Evolutionary conservation across 2,113 vertebrate genomes (phyloP).

Genomic region (Pachypanchax playfairii): DNA sequence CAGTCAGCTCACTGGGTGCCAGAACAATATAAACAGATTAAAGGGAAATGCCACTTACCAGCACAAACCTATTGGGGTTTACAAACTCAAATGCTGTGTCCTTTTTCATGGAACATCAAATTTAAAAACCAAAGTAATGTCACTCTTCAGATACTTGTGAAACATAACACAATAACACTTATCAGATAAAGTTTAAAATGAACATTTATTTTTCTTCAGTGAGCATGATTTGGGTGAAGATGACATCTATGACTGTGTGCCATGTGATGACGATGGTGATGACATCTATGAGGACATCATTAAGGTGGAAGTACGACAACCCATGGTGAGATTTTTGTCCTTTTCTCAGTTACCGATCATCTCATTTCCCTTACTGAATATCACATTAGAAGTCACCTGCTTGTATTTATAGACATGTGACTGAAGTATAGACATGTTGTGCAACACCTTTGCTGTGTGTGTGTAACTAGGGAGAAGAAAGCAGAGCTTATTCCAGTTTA

Average conservation of each 20-base stretch:
- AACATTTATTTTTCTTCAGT: constrained; percentile 65
- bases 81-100: constrained; percentile 12
- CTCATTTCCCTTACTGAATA: not conserved
- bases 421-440: not conserved
- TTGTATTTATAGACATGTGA: not conserved
- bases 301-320: constrained; percentile 97
- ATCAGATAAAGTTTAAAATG: constrained; percentile 4
- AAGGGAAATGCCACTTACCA: constrained; percentile 51
- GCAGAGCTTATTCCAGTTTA: not conserved
- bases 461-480: not conserved
- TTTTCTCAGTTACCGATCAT: not conserved
- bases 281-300: constrained; percentile 99
- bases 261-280: constrained; percentile 94
- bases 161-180: constrained; percentile 8
- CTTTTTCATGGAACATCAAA: not conserved
- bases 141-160: constrained; percentile 5
- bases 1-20: constrained; percentile 57
- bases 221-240: constrained; percentile 96
- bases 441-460: not conserved
- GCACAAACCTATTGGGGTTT: constrained; percentile 9
- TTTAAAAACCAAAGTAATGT: not conserved
- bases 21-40: constrained; percentile 53
- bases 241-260: constrained; percentile 97
- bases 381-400: not conserved
- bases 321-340: constrained; percentile 87